Evolutionary conservation across 2,113 vertebrate species (phyloP), one percentile per base, ranked within the genome.

Genomic region (Gambusia affinis): DNA sequence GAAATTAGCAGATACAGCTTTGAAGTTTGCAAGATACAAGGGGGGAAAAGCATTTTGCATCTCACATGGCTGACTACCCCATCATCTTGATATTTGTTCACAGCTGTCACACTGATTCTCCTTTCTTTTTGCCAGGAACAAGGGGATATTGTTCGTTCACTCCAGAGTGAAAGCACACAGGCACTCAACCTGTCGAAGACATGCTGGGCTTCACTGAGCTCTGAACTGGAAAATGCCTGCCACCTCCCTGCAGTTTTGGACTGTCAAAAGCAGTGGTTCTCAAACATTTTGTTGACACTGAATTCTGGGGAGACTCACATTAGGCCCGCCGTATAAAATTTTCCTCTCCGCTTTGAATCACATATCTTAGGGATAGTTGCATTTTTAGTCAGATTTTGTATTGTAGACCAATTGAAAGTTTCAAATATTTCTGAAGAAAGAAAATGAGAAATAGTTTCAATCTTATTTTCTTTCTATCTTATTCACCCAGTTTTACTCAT

Each of bases 151-250:
- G 85, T 93, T 90, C 85, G 70, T 82, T 83, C 70, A 79, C 72
- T 81, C 85, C 82, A 73, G 83, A 85, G 87, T 87, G 81, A 91
- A 92, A 92, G 86, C 89, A 84, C 83, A 85, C 85, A 78, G 75
- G 87, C 87, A 89, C 83, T 91, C 88, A 88, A 92, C 88, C 85
- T 91, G 91, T 90, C 82, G 76, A 90, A 83, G 81, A 62, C 86
- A 81, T 4, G 83, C 79, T 86, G 81, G 78, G 82, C 80, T 76
- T 84, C 67, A 80, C 79, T 81, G 81, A 83, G 89, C 81, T 79
- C 84, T 83, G 87, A 90, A 87, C 83, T 89, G 81, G 79, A 88
- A 89, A 89, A 87, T 82, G 81, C 80, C 78, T 81, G 79, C 85
- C 73, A 80, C 79, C 79, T 88, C 76, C 84, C 83, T 72, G 79